phyloP scores from a whole-genome alignment of 2,888 invertebrate species.

The Agonum fuliginosum region DNA sequence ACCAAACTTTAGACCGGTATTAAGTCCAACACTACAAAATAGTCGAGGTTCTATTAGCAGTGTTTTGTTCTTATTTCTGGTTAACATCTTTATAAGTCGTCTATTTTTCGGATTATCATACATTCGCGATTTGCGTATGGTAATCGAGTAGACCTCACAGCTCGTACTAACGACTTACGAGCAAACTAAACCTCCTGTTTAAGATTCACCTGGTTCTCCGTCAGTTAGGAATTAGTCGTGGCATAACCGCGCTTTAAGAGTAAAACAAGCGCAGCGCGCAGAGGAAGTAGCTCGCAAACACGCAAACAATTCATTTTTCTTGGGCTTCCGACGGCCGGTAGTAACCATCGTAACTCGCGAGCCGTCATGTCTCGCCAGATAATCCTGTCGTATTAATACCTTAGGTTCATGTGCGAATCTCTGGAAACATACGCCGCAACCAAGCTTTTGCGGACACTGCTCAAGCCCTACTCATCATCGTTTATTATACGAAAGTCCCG shows the following conservation, averaged over 20 bases:
- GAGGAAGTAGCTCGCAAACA: background rate
- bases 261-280: no score
- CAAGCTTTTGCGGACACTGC: background rate
- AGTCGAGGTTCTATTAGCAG: no score
- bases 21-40: no score
- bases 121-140: background rate
- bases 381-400: constrained; percentile 46
- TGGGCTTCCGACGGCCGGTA: background rate
- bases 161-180: no score
- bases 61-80: background rate
- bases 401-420: constrained; percentile 49
- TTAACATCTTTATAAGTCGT: background rate
- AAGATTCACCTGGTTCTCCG: background rate
- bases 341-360: background rate
- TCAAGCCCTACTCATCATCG: constrained; percentile 15
- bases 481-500: constrained; percentile 39
- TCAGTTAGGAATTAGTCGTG: background rate
- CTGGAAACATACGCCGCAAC: background rate
- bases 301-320: constrained; percentile 52
- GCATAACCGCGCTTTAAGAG: background rate
- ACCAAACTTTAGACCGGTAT: no score
- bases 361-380: constrained; percentile 15
- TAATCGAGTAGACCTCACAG: background rate
- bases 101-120: constrained; percentile 7
- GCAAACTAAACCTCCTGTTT: background rate